These are phyloP conservation scores for Pampusana beccarii DNA, from an alignment of 2,113 vertebrate species.

Conservation along the genomic window DNA sequence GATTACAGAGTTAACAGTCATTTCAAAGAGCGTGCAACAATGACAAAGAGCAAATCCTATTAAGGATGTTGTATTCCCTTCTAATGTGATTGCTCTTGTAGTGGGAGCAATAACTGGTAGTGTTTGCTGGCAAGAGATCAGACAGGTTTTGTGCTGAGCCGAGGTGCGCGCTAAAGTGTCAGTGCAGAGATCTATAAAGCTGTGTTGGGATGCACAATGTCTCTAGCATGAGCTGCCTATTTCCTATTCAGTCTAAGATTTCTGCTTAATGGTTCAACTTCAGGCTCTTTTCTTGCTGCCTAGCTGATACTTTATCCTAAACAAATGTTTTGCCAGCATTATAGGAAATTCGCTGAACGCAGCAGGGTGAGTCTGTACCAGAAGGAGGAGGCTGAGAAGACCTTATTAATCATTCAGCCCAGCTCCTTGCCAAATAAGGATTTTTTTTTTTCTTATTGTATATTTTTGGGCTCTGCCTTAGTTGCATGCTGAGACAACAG, in stretches of 20 bases:
- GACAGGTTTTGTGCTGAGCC: background rate
- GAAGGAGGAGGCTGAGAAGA: background rate
- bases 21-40: background rate
- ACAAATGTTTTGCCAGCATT: background rate
- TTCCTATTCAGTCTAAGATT: background rate
- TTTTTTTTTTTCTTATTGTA: background rate
- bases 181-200: background rate
- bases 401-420: background rate
- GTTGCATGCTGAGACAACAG: background rate
- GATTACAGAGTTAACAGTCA: background rate
- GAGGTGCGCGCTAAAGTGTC: background rate
- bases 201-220: background rate
- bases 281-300: background rate
- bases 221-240: background rate
- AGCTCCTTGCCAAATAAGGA: background rate
- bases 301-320: background rate
- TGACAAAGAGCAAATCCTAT: background rate
- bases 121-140: background rate
- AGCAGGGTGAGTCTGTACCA: background rate
- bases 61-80: background rate
- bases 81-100: background rate
- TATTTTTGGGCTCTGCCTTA: background rate
- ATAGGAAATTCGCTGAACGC: rapidly evolving
- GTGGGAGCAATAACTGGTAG: background rate
- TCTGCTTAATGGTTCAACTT: background rate